Conservation (phyloP, 2,113 vertebrate species). For the Pungitius pungitius region DNA sequence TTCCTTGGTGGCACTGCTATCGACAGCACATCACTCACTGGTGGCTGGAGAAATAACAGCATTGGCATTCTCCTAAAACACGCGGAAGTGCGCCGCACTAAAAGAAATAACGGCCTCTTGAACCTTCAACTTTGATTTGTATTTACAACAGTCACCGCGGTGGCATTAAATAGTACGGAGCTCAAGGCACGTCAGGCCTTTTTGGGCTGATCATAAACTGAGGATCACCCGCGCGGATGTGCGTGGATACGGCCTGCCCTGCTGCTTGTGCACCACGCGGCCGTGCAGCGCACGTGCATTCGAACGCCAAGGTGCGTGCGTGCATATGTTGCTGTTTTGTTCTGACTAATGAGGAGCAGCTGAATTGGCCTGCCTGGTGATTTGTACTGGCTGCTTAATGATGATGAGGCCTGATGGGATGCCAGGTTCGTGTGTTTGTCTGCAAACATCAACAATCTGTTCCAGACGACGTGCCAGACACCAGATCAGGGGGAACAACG, state of each 20-base stretch:
- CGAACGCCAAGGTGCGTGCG: constrained; percentile 41
- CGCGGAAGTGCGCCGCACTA: constrained; percentile 61
- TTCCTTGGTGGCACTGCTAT: constrained; percentile 60
- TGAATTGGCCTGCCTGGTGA: constrained; percentile 80
- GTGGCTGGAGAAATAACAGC: constrained; percentile 62
- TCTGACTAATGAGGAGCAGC: constrained; percentile 82
- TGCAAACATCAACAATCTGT: constrained; percentile 84
- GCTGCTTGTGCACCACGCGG: background rate
- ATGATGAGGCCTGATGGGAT: constrained; percentile 84
- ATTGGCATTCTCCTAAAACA: constrained; percentile 72
- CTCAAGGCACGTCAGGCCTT: constrained; percentile 46
- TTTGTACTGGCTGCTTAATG: constrained; percentile 83
- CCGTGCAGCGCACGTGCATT: constrained; percentile 30
- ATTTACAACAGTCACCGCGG: constrained; percentile 54
- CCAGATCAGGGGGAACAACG: constrained; percentile 73
- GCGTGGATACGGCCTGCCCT: constrained; percentile 11
- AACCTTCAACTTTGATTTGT: constrained; percentile 70
- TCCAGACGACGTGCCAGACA: constrained; percentile 78
- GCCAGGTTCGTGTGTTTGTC: constrained; percentile 81
- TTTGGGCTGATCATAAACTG: constrained; percentile 58
- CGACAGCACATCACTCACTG: constrained; percentile 69
- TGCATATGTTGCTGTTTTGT: constrained; percentile 72
- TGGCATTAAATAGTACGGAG: constrained; percentile 53
- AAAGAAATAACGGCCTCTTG: constrained; percentile 61
- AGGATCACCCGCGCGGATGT: constrained; percentile 45